Evolutionary conservation across 2,113 vertebrate genomes (phyloP).

Genomic region (Salminus brasiliensis): DNA sequence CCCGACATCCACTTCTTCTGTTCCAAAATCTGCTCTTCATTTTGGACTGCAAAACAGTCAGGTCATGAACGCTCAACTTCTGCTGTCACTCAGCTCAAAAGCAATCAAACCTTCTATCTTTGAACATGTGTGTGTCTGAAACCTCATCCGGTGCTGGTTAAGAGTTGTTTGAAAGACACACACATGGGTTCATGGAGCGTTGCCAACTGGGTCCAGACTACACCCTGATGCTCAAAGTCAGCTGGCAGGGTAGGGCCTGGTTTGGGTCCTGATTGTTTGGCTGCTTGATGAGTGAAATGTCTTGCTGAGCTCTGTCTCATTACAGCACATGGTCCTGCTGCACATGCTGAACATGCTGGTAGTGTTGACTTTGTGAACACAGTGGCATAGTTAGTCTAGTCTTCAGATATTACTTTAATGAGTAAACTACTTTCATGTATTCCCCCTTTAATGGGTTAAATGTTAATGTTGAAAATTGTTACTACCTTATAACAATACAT

Average conservation of each 20-base stretch:
- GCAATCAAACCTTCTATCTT: slow-evolving; percentile 55
- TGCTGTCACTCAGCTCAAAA: slow-evolving; percentile 55
- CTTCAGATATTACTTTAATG: no score
- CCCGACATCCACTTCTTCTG: slow-evolving; percentile 2
- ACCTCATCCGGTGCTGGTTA: slow-evolving; percentile 17
- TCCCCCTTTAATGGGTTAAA: no score
- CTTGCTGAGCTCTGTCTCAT: no score
- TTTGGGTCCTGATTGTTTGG: background rate
- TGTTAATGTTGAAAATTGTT: no score
- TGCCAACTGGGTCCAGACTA: slow-evolving; percentile 26
- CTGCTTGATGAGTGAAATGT: background rate
- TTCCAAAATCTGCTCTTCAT: slow-evolving; percentile 38
- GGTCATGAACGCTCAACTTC: slow-evolving; percentile 51
- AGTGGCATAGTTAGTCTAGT: no score
- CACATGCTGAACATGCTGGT: no score
- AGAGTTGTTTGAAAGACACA: slow-evolving; percentile 11
- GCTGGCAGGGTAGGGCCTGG: background rate
- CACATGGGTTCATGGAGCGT: background rate
- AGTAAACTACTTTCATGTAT: no score
- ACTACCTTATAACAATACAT: no score
- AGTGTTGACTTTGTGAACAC: background rate
- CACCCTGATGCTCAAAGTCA: background rate
- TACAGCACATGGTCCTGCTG: no score
- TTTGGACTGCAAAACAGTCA: slow-evolving; percentile 61
- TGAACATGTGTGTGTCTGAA: slow-evolving; percentile 3